Base-by-base conservation (phyloP, 2,797 vertebrate species). In the Chromobotia macracanthus region DNA sequence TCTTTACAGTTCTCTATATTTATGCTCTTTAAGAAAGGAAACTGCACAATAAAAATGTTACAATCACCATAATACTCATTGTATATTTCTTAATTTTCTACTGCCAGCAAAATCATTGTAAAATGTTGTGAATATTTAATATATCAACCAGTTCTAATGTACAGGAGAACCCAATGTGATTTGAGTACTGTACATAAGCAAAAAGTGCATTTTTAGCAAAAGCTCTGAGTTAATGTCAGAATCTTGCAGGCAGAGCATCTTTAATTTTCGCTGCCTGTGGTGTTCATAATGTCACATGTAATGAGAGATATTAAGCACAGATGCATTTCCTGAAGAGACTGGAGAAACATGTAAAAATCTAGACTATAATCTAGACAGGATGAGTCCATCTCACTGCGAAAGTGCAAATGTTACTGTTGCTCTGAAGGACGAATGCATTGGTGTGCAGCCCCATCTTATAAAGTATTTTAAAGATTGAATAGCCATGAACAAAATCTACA, bases 251-350 rank as follows among this genome's bases (percentile, higher is more conserved):
- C 72, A 76, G 77, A n/a, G 21, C 19, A 67, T 61, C 80, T 90
- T 84, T 86, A 87, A 89, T 90, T 88, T 83, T 87, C 78, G 82
- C 78, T 10, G 58, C 77, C 3, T 73, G 79, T 84, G 87, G 82
- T 83, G 70, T 81, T 82, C 11, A 6, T 80, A 79, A 79, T 80
- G 78, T 80, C 82, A 77, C 50, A 77, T 50, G 80, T 91, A 90
- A 91, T 89, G 84, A 90, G 74, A 88, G 83, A 84, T 87, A 85
- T 86, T 84, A 83, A 86, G 84, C 77, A 76, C 64, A 79, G 83
- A 55, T 81, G 80, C 81, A 70, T 85, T 77, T 78, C 80, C 80
- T 53, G 77, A 53, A 85, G 86, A 60, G 31, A n/a, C 85, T 80
- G 84, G 65, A 86, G 79, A 82, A 21, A 3, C 8, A 48, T 53